Evolutionary conservation across 1,140 invertebrate genomes (phyloP), one percentile per base, ranked within the genome.

Genomic region (Atopsyche davidsoni): DNA sequence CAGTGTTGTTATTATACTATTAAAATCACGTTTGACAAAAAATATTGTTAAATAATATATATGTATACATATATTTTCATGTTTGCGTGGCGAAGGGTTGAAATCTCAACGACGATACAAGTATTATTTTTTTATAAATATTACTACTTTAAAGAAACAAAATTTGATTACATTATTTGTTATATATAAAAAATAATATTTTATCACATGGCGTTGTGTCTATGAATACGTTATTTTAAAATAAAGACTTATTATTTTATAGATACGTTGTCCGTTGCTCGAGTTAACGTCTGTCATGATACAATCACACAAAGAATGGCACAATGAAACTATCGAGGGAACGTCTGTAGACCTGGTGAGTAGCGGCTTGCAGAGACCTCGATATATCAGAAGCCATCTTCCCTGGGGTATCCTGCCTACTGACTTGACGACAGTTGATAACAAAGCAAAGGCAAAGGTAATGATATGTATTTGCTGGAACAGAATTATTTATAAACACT

Each of bases 311-410:
- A 64, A 70, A 23, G 65, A 75, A 34, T 75, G 75, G 71, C 68
- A 69, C 46, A 65, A 70, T 36, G 69, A 73, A 49, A 67, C 70
- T 0, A 66, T 75, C n/a, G 61, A 64, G 47, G 70, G 80, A 0
- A 79, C 85, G 25, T 81, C 84, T 0, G 77, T 89, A 3, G 81
- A 86, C 43, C 72, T 79, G 56, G 80, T 87, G 6, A 78, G 79
- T 48, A 57, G 70, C 41, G 79, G 79, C 11, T 68, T 81, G 58
- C 67, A 79, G 21, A 77, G 81, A 9, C 86, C 86, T 1, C 73
- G 89, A 46, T 88, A 81, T 54, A 79, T 90, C 19, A 87, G 89
- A 58, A 83, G 83, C n/a, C 90, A 94, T 65, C 69, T 93, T 16
- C 83, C 87, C 1, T 81, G 80, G 68, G 76, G 80, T 22, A 68